Evolutionary conservation across 2,797 vertebrate genomes (phyloP).

Genomic region (Rhinogobio ventralis): DNA sequence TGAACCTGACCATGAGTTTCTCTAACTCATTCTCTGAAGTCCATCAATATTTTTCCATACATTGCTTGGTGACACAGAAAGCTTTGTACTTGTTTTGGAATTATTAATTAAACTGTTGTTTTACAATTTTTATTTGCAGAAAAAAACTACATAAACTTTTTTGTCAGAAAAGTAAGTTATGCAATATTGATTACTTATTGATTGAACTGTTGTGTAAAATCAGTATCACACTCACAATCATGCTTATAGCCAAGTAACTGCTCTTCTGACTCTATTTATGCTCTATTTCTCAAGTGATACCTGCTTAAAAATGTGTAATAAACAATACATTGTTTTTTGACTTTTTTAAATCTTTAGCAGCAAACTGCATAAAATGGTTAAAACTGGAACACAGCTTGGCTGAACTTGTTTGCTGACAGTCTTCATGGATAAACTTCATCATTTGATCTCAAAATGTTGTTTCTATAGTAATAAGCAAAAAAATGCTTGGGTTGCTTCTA

Average conservation of each 20-base stretch:
- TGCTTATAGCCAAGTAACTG: background rate
- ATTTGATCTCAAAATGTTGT: constrained; percentile 12
- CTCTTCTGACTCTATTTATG: background rate
- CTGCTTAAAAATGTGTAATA: background rate
- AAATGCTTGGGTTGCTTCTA: constrained; percentile 23
- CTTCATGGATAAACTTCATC: background rate
- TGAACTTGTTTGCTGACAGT: constrained; percentile 6
- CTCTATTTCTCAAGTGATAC: background rate
- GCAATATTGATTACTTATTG: background rate
- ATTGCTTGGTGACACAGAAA: background rate
- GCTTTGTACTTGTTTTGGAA: too few relatives aligned
- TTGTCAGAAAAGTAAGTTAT: background rate
- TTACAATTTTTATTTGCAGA: too few relatives aligned
- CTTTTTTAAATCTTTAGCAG: background rate
- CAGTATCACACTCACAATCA: background rate
- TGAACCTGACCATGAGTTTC: background rate
- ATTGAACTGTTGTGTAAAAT: background rate
- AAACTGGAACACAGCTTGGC: background rate
- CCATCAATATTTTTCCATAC: background rate
- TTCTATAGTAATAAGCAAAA: background rate
- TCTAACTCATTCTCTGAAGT: background rate
- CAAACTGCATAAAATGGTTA: background rate
- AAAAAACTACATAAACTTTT: too few relatives aligned
- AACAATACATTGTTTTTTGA: background rate
- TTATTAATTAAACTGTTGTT: too few relatives aligned